Evolutionary conservation across 2,113 vertebrate genomes (phyloP), one percentile per base, ranked within the genome.

Genomic region (Hystrix cristata): DNA sequence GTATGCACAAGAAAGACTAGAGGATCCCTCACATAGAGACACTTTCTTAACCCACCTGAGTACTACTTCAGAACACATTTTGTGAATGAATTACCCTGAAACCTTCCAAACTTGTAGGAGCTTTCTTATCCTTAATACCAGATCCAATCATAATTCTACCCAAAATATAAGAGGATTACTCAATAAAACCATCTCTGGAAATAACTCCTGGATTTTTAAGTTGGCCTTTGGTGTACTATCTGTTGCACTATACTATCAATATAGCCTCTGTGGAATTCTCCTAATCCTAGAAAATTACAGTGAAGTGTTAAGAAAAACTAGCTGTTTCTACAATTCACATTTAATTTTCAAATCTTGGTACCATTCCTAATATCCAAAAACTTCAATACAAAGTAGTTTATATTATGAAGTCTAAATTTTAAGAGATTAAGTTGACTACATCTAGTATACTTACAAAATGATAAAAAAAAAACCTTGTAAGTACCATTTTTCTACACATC

Each of bases 261-360:
- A 59, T 2, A 71, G 74, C 3, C n/a, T 87, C 69, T 95, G 78
- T n/a, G 31, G 46, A 74, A 91, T 53, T 94, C 21, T 81, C 83
- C 78, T 80, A 88, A 83, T 48, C 23, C 51, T 88, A 90, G 43
- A 86, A 34, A 97, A 81, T 79, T 46, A 59, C 79, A 93, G 18
- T 18, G 7, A 89, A n/a, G 15, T 84, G 14, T 38, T 76, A n/a
- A 53, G 46, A 90, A 65, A 93, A 95, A 90, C 29, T 31, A 91
- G 55, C 25, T 84, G 59, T 88, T 16, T 91, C 43, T 90, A 84
- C 3, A 96, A 92, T 51, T 51, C 64, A 81, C 84, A 90, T 1
- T 83, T 34, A 72, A 91, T 90, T 87, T 97, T 85, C 34, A 90
- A 96, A 84, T 76, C 87, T 65, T 92, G 31, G 9, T n/a, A 90